A percentile compares a stretch with the other conserved stretches of the same genome.
These are phyloP conservation scores for Elymnias hypermnestra DNA, from an alignment of 1,140 invertebrate genomes.

Conservation along the genomic window DNA sequence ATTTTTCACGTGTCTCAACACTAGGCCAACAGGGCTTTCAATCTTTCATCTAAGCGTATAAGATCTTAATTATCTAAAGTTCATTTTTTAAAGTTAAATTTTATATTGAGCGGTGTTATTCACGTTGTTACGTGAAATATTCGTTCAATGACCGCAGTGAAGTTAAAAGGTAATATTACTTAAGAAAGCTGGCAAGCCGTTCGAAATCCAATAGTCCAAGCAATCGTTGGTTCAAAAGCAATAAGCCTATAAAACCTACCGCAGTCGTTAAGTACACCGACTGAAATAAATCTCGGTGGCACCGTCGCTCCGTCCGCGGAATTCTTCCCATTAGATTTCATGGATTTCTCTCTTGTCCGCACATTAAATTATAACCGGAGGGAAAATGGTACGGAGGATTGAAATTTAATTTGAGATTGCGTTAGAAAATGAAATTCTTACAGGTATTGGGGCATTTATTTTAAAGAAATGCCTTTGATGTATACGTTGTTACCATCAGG, in stretches of 20 bases:
- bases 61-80: too few species aligned
- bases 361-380: constrained; percentile 64
- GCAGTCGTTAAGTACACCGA: constrained; percentile 32
- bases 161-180: background rate
- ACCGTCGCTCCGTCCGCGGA: constrained; percentile 42
- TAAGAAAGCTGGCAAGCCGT: constrained; percentile 1
- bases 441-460: constrained; percentile 3
- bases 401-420: constrained; percentile 51
- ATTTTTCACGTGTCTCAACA: too few species aligned
- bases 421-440: constrained; percentile 30
- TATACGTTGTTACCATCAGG: too few species aligned
- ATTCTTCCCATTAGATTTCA: constrained; percentile 66
- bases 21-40: too few species aligned
- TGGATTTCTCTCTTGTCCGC: constrained; percentile 61
- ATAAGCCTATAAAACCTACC: constrained; percentile 22
- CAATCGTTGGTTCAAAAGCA: constrained; percentile 20
- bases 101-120: too few species aligned
- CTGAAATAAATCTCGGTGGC: constrained; percentile 57
- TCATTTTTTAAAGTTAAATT: too few species aligned
- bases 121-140: too few species aligned
- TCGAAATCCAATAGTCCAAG: constrained; percentile 11
- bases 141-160: too few species aligned
- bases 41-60: too few species aligned
- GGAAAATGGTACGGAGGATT: constrained; percentile 45
- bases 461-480: too few species aligned